Percentiles rank a stretch among this genome's conserved stretches.
These are phyloP conservation scores for Scytalopus superciliaris DNA, from an alignment of 2,113 vertebrate genomes.

Conservation along the genomic window DNA sequence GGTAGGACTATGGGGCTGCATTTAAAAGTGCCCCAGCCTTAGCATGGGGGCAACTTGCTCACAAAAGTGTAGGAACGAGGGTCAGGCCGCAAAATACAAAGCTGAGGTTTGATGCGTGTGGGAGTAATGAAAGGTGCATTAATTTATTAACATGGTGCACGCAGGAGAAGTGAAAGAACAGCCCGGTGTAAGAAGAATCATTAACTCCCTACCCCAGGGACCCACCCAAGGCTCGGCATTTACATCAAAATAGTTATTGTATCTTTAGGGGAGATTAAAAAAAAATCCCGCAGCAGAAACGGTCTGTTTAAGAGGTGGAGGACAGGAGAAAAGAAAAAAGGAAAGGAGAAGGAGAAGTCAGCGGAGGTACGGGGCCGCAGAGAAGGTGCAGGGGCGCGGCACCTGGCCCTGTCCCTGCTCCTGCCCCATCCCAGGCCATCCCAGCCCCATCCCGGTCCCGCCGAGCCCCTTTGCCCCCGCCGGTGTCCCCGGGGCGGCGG, in stretches of 20 bases:
- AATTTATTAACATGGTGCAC: conserved; percentile 39
- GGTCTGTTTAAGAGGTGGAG: not conserved
- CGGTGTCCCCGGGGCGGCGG: not conserved
- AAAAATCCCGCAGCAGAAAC: not conserved
- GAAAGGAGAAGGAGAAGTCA: not conserved
- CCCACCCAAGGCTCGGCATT: conserved; percentile 63
- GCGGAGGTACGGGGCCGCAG: not conserved
- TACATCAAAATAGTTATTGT: conserved; percentile 67
- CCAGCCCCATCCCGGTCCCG: not conserved
- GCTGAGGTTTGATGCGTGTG: conserved; percentile 42
- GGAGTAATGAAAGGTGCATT: conserved; percentile 51
- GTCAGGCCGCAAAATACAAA: conserved; percentile 64
- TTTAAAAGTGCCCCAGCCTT: conserved; percentile 70
- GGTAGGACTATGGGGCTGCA: conserved; percentile 66
- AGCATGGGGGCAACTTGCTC: conserved; percentile 67
- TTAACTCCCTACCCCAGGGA: conserved; percentile 64
- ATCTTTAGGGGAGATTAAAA: not conserved
- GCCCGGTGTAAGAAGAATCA: conserved; percentile 43
- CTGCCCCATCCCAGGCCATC: not conserved
- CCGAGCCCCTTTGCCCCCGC: not conserved
- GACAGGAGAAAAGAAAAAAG: not conserved
- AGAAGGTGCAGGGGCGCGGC: not conserved
- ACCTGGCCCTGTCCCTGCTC: not conserved
- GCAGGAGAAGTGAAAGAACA: not conserved
- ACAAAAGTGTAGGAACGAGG: conserved; percentile 66